phyloP scores from a whole-genome alignment of 2,888 invertebrate species.

The Prosopocoilus inquinatus region DNA sequence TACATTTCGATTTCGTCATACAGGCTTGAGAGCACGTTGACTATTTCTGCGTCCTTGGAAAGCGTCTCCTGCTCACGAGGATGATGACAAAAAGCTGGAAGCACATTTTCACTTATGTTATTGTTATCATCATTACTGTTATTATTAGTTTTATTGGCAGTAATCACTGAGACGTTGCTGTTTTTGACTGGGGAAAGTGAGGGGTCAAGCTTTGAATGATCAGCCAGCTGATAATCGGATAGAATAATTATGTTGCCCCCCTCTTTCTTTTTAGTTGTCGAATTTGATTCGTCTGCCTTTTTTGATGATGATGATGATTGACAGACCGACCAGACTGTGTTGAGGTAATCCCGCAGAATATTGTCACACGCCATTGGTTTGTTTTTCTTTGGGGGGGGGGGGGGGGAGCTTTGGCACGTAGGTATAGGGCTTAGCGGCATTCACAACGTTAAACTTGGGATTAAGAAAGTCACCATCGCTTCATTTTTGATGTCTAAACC shows the following conservation, averaged over 20 bases:
- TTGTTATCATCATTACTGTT: too few species aligned
- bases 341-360: not conserved
- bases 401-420: not conserved
- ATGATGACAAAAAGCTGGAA: too few species aligned
- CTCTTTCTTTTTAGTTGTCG: too few species aligned
- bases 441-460: slow-evolving; percentile 6
- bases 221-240: not conserved
- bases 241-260: not conserved
- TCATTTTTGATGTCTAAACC: not conserved
- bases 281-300: not conserved
- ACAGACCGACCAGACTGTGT: slow-evolving; percentile 5
- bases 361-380: not conserved
- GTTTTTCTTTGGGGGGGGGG: too few species aligned
- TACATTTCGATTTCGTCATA: not conserved
- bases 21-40: not conserved
- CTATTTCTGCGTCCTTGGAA: not conserved
- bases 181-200: too few species aligned
- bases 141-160: too few species aligned
- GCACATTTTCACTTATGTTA: too few species aligned
- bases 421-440: not conserved
- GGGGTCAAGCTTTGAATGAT: not conserved
- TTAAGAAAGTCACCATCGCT: not conserved
- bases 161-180: not conserved
- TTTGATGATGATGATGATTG: not conserved
- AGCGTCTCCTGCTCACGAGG: too few species aligned